phyloP scores from a whole-genome alignment of 2,888 invertebrate species.

The Sclerodermus sp. region DNA sequence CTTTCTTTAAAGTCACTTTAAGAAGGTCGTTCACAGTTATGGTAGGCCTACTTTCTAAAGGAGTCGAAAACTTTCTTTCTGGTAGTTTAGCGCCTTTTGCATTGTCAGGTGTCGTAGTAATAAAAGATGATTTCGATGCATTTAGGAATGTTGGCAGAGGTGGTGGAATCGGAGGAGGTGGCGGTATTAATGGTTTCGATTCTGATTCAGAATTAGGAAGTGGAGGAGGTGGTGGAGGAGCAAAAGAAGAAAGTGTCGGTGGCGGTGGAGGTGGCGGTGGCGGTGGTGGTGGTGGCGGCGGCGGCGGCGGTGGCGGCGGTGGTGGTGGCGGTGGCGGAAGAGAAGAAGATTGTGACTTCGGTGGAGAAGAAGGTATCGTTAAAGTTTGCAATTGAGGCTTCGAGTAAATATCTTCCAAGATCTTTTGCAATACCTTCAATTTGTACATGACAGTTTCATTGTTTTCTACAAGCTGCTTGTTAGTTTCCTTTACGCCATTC shows the following conservation, averaged over 20 bases:
- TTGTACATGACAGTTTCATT: conserved; percentile 32
- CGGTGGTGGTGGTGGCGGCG: not conserved
- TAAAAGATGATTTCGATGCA: conserved; percentile 12
- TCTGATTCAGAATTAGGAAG: not conserved
- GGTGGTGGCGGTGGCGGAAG: conserved; percentile 11
- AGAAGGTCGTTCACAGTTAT: conserved; percentile 54
- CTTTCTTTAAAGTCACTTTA: conserved; percentile 50
- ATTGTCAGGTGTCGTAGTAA: conserved; percentile 30
- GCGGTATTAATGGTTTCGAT: not conserved
- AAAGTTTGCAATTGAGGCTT: conserved; percentile 5
- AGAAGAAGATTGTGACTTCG: conserved; percentile 7
- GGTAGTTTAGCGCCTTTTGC: conserved; percentile 27
- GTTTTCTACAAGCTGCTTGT: conserved; percentile 28
- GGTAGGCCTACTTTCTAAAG: conserved; percentile 38
- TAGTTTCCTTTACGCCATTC: conserved; percentile 26
- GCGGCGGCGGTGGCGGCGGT: conserved; percentile 7
- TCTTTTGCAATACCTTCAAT: conserved; percentile 29
- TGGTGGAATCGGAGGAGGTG: conserved; percentile 14
- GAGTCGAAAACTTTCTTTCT: conserved; percentile 38
- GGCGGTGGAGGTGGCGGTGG: conserved; percentile 10
- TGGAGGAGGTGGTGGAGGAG: conserved; percentile 10
- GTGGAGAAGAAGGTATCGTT: not conserved
- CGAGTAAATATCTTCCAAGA: conserved; percentile 20
- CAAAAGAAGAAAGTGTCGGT: not conserved
- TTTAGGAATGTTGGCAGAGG: conserved; percentile 18